These are phyloP conservation scores for Leptatherina wallacei DNA, from an alignment of 2,797 vertebrate species.

Conservation along the genomic window DNA sequence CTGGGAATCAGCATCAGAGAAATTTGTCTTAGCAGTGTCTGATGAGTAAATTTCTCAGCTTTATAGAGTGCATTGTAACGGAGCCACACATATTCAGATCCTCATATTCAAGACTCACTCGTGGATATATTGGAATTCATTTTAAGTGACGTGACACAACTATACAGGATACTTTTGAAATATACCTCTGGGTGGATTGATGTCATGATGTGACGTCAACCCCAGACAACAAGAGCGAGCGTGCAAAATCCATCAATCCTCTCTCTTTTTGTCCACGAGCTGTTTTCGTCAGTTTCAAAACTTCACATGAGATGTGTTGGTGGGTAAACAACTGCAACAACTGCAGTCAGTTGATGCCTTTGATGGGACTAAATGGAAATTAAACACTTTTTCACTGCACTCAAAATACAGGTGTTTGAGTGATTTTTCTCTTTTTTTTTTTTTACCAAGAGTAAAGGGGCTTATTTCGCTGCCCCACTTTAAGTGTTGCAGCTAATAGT, in stretches of 20 bases:
- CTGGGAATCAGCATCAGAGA: slow-evolving; percentile 19
- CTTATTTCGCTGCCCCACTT: no score
- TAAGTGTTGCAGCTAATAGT: background rate
- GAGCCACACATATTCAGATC: background rate
- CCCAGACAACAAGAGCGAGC: background rate
- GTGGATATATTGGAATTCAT: background rate
- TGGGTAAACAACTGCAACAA: no score
- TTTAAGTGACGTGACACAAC: background rate
- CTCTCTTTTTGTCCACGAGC: no score
- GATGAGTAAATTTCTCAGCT: slow-evolving; percentile 19
- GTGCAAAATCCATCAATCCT: no score
- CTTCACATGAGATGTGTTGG: no score
- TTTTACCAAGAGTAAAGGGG: no score
- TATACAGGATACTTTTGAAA: background rate
- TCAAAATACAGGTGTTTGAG: no score
- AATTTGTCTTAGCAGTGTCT: slow-evolving; percentile 15
- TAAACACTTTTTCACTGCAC: no score
- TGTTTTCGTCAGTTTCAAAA: no score
- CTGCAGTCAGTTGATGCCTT: no score
- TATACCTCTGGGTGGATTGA: background rate
- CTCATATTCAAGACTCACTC: background rate
- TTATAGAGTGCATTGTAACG: background rate
- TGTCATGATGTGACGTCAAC: background rate
- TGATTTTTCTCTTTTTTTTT: no score
- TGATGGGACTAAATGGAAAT: no score